Percentiles rank a stretch among this genome's conserved stretches.
Conservation (phyloP, 2,113 vertebrate species). For the Conger conger region DNA sequence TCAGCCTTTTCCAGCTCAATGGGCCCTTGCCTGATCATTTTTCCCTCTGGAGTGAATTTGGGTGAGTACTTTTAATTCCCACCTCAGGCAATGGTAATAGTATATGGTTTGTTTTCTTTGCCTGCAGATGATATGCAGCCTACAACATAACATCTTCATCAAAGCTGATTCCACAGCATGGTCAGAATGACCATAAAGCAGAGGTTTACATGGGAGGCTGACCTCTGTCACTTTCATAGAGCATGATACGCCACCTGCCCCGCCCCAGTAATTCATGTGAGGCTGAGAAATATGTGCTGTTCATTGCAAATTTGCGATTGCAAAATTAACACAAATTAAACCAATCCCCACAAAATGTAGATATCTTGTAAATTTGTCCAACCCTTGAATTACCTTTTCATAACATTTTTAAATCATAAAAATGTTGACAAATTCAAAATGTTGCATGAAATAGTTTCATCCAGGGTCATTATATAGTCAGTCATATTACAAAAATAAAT, state of each 20-base stretch:
- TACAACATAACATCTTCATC: neutral
- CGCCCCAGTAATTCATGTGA: slow-evolving; percentile 3
- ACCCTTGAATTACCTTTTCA: too few species aligned
- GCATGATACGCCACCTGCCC: neutral
- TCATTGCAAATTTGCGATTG: too few species aligned
- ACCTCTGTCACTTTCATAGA: neutral
- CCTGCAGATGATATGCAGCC: slow-evolving; percentile 1
- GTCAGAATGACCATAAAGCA: slow-evolving; percentile 57
- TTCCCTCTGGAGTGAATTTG: slow-evolving; percentile 21
- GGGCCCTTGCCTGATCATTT: slow-evolving; percentile 30
- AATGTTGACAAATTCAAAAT: too few species aligned
- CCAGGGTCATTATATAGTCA: too few species aligned
- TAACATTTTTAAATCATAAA: too few species aligned
- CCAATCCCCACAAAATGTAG: too few species aligned
- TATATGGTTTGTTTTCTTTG: slow-evolving; percentile 31
- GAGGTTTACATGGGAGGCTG: slow-evolving; percentile 43
- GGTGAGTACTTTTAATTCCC: slow-evolving; percentile 32
- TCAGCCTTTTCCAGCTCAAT: slow-evolving; percentile 29
- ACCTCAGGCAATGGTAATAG: slow-evolving; percentile 37
- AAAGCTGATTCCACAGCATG: slow-evolving; percentile 33
- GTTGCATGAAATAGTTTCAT: too few species aligned
- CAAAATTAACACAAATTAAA: too few species aligned
- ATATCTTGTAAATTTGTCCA: too few species aligned
- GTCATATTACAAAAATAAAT: too few species aligned
- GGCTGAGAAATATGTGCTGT: neutral